phyloP scores from a whole-genome alignment of 2,113 vertebrate species.

The Danionella cerebrum region DNA sequence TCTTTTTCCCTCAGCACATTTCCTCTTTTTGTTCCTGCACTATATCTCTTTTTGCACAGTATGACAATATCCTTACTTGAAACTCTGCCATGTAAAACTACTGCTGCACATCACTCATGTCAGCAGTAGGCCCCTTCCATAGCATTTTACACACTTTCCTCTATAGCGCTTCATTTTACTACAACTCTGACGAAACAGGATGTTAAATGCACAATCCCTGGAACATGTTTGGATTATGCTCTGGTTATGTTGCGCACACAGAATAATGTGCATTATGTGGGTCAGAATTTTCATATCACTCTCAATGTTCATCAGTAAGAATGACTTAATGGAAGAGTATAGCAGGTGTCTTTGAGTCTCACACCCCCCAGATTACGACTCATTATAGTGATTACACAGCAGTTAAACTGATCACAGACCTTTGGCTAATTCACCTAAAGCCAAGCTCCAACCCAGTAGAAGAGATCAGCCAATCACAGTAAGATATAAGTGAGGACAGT shows the following conservation, averaged over 20 bases:
- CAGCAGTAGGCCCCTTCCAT: not conserved
- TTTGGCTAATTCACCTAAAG: no score
- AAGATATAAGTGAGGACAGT: no score
- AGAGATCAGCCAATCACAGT: no score
- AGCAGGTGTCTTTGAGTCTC: no score
- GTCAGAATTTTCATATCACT: no score
- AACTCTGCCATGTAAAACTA: constrained; percentile 5
- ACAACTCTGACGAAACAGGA: not conserved
- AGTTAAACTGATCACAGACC: no score
- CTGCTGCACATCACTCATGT: not conserved
- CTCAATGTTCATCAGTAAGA: no score
- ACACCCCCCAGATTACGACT: no score
- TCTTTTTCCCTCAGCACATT: not conserved
- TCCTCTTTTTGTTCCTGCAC: constrained; percentile 1
- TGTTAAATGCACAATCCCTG: not conserved
- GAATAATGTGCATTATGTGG: not conserved
- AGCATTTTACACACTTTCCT: not conserved
- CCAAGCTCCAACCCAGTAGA: no score
- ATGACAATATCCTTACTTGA: not conserved
- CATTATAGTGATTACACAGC: no score
- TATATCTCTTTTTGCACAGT: not conserved
- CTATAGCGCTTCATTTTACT: not conserved
- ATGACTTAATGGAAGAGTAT: no score
- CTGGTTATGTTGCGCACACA: not conserved
- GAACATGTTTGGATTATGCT: not conserved